Percentiles rank a stretch among this genome's conserved stretches.
Conservation (phyloP, 2,113 vertebrate species). For the Varanus komodoensis region DNA sequence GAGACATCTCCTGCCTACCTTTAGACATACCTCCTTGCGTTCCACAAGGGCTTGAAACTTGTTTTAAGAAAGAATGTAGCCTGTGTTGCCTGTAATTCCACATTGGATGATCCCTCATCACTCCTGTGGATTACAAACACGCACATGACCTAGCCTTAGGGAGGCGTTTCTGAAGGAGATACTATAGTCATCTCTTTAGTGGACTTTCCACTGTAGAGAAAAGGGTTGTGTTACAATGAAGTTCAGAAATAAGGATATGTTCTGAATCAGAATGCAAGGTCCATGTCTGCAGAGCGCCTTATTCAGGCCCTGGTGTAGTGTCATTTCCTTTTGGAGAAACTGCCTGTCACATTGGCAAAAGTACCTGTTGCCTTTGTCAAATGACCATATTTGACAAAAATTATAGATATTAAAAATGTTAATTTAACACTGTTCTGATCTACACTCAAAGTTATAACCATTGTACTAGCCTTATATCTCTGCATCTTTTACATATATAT, state of each 20-base stretch:
- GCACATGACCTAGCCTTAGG: not conserved
- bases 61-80: not conserved
- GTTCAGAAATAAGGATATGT: not conserved
- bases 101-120: not conserved
- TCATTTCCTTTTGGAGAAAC: not conserved
- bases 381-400: not conserved
- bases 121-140: not conserved
- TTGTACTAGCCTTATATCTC: not conserved
- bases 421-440: constrained; percentile 3
- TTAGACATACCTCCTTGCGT: not conserved
- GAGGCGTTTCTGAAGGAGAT: not conserved
- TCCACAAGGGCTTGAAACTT: not conserved
- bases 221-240: not conserved
- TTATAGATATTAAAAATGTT: not conserved
- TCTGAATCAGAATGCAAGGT: not conserved
- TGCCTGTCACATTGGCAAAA: not conserved
- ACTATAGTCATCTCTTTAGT: not conserved
- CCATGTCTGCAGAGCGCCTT: not conserved
- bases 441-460: constrained; percentile 21
- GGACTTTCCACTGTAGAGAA: not conserved
- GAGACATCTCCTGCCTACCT: not conserved
- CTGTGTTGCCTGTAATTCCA: not conserved
- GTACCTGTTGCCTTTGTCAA: not conserved
- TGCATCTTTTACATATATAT: too few relatives aligned
- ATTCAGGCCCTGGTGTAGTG: not conserved